Conservation (phyloP, 2,113 vertebrate species). For the Oryzias woworae region DNA sequence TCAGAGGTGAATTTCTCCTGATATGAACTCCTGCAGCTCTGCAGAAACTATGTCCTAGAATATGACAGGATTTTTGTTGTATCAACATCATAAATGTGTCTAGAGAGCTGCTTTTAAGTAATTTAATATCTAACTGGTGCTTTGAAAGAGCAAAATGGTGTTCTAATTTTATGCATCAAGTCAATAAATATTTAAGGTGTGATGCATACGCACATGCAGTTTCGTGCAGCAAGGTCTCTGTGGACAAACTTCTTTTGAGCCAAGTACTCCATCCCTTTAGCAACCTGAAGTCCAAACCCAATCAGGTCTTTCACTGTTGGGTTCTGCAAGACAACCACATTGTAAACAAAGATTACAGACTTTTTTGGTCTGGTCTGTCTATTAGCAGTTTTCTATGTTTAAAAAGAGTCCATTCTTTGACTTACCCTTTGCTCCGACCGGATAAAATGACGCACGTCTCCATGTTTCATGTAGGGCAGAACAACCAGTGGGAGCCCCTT, state of each 20-base stretch:
- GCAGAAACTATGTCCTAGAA: too few species aligned
- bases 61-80: too few species aligned
- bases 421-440: slow-evolving; percentile 85
- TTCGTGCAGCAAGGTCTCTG: slow-evolving; percentile 92
- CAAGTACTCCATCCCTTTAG: slow-evolving; percentile 94
- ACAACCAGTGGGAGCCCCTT: slow-evolving; percentile 90
- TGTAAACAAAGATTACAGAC: background rate
- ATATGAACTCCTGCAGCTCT: too few species aligned
- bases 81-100: too few species aligned
- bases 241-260: slow-evolving; percentile 94
- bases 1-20: too few species aligned
- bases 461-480: slow-evolving; percentile 93
- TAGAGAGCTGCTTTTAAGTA: too few species aligned
- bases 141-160: background rate
- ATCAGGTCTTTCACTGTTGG: slow-evolving; percentile 95
- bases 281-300: slow-evolving; percentile 93
- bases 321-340: slow-evolving; percentile 73
- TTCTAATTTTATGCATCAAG: background rate
- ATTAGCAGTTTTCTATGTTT: background rate
- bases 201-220: slow-evolving; percentile 91
- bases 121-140: too few species aligned
- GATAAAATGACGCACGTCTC: slow-evolving; percentile 92
- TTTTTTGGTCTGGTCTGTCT: background rate
- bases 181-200: background rate
- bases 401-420: slow-evolving; percentile 9